Evolutionary conservation across 92 coral and sea anemone genomes (phyloP).

Genomic region (Epizoanthus rinbou): DNA sequence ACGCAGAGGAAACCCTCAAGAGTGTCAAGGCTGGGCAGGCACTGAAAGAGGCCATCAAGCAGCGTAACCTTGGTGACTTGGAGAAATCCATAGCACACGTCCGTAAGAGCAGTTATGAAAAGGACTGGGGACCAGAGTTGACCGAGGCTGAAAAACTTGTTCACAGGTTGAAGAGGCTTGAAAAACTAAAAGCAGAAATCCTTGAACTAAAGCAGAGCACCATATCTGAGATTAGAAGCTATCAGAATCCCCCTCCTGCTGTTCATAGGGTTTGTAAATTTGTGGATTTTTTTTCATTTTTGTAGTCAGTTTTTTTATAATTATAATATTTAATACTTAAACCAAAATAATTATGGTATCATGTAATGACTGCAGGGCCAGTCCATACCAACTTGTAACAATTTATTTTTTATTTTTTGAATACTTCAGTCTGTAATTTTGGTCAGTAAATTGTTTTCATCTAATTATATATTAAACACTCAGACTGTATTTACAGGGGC

Average conservation of each 20-base stretch:
- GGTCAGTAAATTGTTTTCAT: too few species aligned
- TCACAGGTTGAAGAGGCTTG: slow-evolving; percentile 83
- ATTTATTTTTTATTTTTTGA: too few species aligned
- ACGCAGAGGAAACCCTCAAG: slow-evolving; percentile 80
- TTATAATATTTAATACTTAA: too few species aligned
- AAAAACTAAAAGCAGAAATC: slow-evolving; percentile 87
- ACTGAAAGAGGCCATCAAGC: slow-evolving; percentile 79
- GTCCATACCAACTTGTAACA: too few species aligned
- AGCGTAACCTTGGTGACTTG: slow-evolving; percentile 78
- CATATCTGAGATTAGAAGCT: slow-evolving; percentile 93
- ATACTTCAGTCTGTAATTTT: too few species aligned
- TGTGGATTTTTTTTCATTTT: background rate
- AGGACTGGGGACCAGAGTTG: slow-evolving; percentile 87
- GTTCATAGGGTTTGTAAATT: slow-evolving; percentile 78
- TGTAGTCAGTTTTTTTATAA: background rate
- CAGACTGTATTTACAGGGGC: too few species aligned
- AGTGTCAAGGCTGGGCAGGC: slow-evolving; percentile 92
- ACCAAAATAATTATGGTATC: too few species aligned
- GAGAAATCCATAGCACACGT: slow-evolving; percentile 86
- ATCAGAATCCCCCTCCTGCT: slow-evolving; percentile 93
- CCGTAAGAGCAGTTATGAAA: slow-evolving; percentile 82
- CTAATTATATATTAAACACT: too few species aligned
- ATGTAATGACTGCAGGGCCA: too few species aligned
- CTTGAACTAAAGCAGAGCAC: slow-evolving; percentile 97
- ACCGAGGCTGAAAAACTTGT: slow-evolving; percentile 93